Conservation (phyloP, 1,140 invertebrate species). For the Drosophila bocki region DNA sequence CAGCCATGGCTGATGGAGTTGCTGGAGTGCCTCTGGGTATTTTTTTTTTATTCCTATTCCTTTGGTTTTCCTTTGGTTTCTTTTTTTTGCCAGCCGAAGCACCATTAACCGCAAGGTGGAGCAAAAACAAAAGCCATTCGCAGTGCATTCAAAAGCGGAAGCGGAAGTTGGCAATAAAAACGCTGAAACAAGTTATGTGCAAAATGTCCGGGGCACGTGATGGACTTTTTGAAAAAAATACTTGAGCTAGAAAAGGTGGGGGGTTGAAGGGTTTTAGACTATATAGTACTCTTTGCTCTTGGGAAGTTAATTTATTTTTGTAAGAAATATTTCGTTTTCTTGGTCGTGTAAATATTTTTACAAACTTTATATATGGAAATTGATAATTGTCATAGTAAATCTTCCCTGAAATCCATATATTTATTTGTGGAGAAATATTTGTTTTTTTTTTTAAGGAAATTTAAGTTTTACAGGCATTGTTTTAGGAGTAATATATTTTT, state of each 20-base stretch:
- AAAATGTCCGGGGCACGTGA: conserved; percentile 74
- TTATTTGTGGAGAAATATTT: no score
- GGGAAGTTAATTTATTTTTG: background rate
- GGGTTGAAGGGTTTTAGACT: background rate
- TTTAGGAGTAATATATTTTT: no score
- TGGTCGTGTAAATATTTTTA: background rate
- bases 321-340: background rate
- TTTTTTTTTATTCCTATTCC: background rate
- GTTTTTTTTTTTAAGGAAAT: no score
- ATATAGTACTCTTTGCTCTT: background rate
- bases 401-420: no score
- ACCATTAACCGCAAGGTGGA: conserved; percentile 64
- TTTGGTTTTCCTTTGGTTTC: background rate
- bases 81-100: conserved; percentile 7
- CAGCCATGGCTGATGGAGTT: conserved; percentile 53
- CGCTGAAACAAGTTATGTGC: conserved; percentile 81
- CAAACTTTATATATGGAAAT: no score
- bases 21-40: conserved; percentile 18
- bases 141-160: conserved; percentile 42
- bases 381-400: no score
- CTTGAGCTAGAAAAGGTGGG: background rate
- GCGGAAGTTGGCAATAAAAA: conserved; percentile 77
- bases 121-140: conserved; percentile 55
- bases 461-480: no score
- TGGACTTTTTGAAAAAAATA: conserved; percentile 40